These are phyloP conservation scores for Leptonema lineaticorne DNA, from an alignment of 1,140 invertebrate species.

Conservation along the genomic window DNA sequence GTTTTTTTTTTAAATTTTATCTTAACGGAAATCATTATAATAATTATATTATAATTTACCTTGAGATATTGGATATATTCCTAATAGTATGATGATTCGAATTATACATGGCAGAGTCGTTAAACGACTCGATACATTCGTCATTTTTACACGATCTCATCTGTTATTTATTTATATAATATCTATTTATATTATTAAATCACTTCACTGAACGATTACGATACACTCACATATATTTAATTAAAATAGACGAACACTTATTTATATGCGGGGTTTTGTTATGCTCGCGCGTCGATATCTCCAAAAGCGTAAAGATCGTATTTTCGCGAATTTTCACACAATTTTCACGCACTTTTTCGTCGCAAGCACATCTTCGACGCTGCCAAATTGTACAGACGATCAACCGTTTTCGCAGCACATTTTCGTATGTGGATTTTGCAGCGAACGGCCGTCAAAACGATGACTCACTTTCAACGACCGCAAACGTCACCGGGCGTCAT, in stretches of 20 bases:
- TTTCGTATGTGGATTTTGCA: not conserved
- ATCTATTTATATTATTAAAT: no score
- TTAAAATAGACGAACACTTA: no score
- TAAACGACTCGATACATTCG: not conserved
- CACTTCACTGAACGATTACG: no score
- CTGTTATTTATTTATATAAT: no score
- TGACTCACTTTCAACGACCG: no score
- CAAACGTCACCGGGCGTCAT: no score
- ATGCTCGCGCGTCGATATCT: slow-evolving; percentile 23
- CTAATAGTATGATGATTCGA: not conserved
- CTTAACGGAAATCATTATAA: no score
- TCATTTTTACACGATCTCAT: not conserved
- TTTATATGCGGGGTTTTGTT: no score
- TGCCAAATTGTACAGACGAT: not conserved
- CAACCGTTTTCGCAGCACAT: slow-evolving; percentile 21
- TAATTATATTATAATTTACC: not conserved
- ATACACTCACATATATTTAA: no score
- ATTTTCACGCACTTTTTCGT: not conserved
- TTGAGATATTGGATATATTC: not conserved
- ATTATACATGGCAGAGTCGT: not conserved
- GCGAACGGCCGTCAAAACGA: no score
- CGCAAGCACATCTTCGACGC: not conserved
- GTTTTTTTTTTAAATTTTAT: no score
- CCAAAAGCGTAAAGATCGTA: not conserved
- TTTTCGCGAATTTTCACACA: not conserved